These are phyloP conservation scores for Phyllotreta striolata DNA, from an alignment of 2,888 invertebrate species.

Conservation along the genomic window DNA sequence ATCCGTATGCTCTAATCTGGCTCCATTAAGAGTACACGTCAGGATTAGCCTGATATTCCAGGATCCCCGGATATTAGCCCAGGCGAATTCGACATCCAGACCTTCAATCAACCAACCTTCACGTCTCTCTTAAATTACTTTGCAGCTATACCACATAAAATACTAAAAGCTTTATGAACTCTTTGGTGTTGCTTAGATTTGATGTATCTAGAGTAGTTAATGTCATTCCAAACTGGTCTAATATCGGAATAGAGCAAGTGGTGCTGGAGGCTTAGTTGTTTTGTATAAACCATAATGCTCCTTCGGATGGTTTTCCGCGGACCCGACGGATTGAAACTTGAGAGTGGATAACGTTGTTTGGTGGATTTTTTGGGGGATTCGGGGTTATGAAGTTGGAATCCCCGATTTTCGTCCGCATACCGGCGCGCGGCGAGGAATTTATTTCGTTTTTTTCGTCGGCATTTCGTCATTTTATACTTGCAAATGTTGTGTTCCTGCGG, in stretches of 20 bases:
- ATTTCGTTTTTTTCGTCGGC: slow-evolving; percentile 58
- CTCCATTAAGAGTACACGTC: slow-evolving; percentile 59
- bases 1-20: slow-evolving; percentile 61
- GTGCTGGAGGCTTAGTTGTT: slow-evolving; percentile 14
- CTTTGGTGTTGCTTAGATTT: too few species aligned
- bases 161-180: too few species aligned
- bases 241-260: background rate
- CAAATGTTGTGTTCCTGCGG: slow-evolving; percentile 59
- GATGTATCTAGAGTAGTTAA: too few species aligned
- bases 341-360: slow-evolving; percentile 27
- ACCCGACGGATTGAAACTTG: slow-evolving; percentile 20
- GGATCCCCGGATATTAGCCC: slow-evolving; percentile 20
- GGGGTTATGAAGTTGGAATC: background rate
- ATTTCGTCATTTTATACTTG: slow-evolving; percentile 63
- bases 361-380: slow-evolving; percentile 18
- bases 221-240: too few species aligned
- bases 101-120: too few species aligned
- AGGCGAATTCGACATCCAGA: slow-evolving; percentile 2
- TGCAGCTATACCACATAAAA: too few species aligned
- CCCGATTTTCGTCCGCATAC: slow-evolving; percentile 6
- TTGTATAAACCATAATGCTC: slow-evolving; percentile 22
- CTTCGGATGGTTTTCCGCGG: slow-evolving; percentile 23
- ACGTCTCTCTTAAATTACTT: too few species aligned
- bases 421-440: slow-evolving; percentile 50
- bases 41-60: slow-evolving; percentile 44